Conservation (phyloP, 2,888 invertebrate genomes). For the Gymnocheta viridis region DNA sequence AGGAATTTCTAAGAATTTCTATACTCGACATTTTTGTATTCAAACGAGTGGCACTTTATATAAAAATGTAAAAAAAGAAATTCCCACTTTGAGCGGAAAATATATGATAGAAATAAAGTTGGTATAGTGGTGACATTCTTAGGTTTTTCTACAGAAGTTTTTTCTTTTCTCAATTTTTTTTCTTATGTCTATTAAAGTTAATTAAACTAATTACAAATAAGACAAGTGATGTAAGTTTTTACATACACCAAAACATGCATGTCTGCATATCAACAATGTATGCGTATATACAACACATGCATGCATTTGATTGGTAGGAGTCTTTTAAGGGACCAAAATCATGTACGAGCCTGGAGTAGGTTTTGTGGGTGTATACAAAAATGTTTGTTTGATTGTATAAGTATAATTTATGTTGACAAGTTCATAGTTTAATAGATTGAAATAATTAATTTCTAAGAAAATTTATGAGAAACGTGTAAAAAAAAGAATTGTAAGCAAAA, state of each 20-base stretch:
- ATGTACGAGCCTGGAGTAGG: conserved; percentile 1
- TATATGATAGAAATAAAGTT: neutral
- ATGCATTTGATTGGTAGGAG: neutral
- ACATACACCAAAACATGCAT: neutral
- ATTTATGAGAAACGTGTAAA: conserved; percentile 28
- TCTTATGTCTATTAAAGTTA: conserved; percentile 41
- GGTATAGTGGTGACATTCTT: neutral
- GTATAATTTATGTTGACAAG: conserved; percentile 62
- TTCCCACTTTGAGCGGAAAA: neutral
- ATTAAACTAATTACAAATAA: conserved; percentile 59
- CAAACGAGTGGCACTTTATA: conserved; percentile 34
- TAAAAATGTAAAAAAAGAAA: conserved; percentile 5
- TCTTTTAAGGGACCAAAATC: neutral
- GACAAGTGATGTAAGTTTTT: conserved; percentile 31
- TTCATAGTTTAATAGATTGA: conserved; percentile 62
- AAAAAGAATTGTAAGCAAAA: neutral
- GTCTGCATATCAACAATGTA: neutral
- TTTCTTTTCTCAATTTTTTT: neutral
- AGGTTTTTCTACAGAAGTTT: neutral
- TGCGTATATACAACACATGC: neutral
- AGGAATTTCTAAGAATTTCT: conserved; percentile 45
- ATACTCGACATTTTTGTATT: neutral
- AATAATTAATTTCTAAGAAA: conserved; percentile 54
- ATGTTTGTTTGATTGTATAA: neutral
- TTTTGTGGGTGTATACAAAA: conserved; percentile 40